Base-by-base conservation (phyloP, 2,113 vertebrate genomes). In the Irena cyanogastra region DNA sequence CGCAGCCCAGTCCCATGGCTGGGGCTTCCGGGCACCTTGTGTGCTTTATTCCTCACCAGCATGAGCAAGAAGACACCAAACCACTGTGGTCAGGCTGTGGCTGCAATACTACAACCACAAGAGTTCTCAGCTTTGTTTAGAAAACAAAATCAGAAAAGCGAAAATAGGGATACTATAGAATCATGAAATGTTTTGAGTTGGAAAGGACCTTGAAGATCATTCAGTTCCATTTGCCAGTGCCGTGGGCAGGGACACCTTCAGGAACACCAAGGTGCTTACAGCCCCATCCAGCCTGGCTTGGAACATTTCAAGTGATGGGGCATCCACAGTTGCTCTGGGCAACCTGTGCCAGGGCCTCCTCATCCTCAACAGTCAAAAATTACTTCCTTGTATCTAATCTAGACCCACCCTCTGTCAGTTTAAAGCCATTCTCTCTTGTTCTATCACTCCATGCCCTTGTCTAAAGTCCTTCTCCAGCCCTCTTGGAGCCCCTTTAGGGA, bases 191-290 rank as follows among this genome's bases (percentile, higher is more conserved):
- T 11, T 47, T 75, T 68, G 61, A 20, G 16, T 47, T 75, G 60
- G 45, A 60, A 52, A 44, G n/a, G n/a, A 75, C n/a, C 9, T 39
- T 53, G 26, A 41, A 11, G 24, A 76, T 35, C 39, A 22, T 26
- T 12, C 30, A 10, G n/a, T 47, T 68, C 53, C 30, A 31, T 26
- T 68, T 45, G 20, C 41, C 28, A 0, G 0, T 20, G 33, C 45
- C 0, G 0, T 45, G 24, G 28, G 16, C 33, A 45, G 28, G 37
- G 39, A n/a, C 44, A 52, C 5, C 6, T 52, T 59, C 20, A 37
- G n/a, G 22, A 28, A 7, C 16, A 89, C 22, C 23, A 27, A 11
- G 16, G 30, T 60, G n/a, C n/a, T 82, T 37, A 75, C 20, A 59
- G 60, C 39, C 16, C 23, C 28, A 16, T 31, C 45, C 39, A 31